Evolutionary conservation across 1,140 invertebrate genomes (phyloP).

Genomic region (Micrasema longulum): DNA sequence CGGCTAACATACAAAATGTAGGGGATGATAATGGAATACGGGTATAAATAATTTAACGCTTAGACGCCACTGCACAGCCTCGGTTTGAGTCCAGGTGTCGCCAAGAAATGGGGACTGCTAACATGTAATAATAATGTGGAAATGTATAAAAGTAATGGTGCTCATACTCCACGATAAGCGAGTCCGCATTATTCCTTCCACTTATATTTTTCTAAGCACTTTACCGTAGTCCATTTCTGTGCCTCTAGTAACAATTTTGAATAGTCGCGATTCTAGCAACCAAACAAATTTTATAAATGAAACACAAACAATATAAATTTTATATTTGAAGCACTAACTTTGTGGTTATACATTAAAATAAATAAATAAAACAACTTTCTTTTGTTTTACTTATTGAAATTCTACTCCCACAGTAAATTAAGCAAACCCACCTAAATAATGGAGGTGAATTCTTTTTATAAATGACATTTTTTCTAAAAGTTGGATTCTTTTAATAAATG

Average conservation of each 20-base stretch:
- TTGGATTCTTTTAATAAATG: too few species aligned
- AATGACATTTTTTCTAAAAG: too few species aligned
- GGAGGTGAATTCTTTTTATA: too few species aligned
- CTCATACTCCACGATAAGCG: conserved; percentile 48
- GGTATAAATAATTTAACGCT: conserved; percentile 26
- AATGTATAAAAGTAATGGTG: conserved; percentile 52
- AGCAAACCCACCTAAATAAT: too few species aligned
- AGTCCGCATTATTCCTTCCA: conserved; percentile 25
- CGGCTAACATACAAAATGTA: conserved; percentile 17
- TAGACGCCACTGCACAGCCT: conserved; percentile 6
- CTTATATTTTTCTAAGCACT: conserved; percentile 4
- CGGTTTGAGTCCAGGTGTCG: conserved; percentile 47
- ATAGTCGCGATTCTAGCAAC: too few species aligned
- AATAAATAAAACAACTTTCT: too few species aligned
- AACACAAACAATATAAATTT: too few species aligned
- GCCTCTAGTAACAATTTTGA: not conserved
- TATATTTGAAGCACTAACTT: too few species aligned
- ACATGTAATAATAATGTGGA: conserved; percentile 53
- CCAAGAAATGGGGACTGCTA: conserved; percentile 30
- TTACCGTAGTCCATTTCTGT: not conserved
- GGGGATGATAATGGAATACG: conserved; percentile 21
- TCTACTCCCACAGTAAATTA: too few species aligned
- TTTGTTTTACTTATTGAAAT: too few species aligned
- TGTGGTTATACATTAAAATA: too few species aligned
- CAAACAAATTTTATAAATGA: too few species aligned